phyloP scores from a whole-genome alignment of 2,113 vertebrate species.

The Barbus barbus region DNA sequence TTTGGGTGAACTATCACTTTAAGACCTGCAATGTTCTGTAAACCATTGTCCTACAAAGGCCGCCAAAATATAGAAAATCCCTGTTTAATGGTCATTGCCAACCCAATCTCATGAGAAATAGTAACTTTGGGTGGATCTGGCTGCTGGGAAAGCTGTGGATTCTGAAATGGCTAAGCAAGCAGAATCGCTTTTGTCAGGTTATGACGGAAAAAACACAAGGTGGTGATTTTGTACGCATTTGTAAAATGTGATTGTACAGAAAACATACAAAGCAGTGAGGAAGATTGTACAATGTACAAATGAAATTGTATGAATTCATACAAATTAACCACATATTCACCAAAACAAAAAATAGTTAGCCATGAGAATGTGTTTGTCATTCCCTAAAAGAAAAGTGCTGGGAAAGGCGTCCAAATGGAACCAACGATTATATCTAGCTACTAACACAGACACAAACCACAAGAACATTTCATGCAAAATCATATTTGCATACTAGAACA shows the following conservation, averaged over 20 bases:
- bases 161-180: constrained; percentile 33
- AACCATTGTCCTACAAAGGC: not conserved
- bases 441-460: not conserved
- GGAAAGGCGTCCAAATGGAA: not conserved
- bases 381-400: not conserved
- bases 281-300: not conserved
- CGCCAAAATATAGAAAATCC: not conserved
- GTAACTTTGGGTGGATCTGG: no score
- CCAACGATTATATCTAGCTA: not conserved
- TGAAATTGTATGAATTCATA: not conserved
- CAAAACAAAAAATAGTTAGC: not conserved
- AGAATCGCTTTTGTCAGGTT: constrained; percentile 28
- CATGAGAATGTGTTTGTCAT: not conserved
- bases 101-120: no score
- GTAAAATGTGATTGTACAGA: not conserved
- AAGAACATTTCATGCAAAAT: not conserved
- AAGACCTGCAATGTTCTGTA: not conserved
- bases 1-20: no score
- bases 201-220: not conserved
- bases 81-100: no score
- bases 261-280: not conserved
- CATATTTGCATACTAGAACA: not conserved
- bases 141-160: constrained; percentile 41
- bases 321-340: not conserved
- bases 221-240: not conserved